Conservation (phyloP, 1,140 invertebrate species). For the Matsumurasca onukii region DNA sequence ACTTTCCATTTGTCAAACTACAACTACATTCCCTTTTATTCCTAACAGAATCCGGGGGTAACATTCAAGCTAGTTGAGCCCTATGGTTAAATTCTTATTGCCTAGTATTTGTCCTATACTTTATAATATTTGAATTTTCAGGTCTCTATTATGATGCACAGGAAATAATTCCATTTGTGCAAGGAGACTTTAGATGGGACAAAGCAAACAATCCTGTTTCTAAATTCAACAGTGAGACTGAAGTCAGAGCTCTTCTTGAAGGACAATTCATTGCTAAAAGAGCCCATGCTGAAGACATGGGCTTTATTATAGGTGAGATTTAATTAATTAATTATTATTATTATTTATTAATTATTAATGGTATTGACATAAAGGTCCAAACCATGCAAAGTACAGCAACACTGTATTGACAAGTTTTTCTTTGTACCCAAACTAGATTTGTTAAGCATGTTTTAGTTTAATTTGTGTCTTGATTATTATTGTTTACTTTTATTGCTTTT, state of each 20-base stretch:
- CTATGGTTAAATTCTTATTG: no score
- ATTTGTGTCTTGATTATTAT: constrained; percentile 6
- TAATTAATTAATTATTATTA: not conserved
- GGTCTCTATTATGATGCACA: constrained; percentile 82
- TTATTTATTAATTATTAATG: not conserved
- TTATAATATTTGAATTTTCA: no score
- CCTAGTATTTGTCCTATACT: no score
- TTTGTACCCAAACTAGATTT: no score
- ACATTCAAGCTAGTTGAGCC: no score
- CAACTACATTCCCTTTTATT: no score
- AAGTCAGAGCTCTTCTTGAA: constrained; percentile 87
- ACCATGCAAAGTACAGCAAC: no score
- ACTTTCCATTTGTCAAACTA: no score
- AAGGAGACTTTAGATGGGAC: constrained; percentile 61
- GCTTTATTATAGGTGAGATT: constrained; percentile 67
- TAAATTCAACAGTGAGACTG: constrained; percentile 69
- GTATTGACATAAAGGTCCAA: constrained; percentile 4
- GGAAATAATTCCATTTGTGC: constrained; percentile 75
- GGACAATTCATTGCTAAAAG: constrained; percentile 86
- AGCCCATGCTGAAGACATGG: constrained; percentile 80
- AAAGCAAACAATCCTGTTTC: constrained; percentile 57
- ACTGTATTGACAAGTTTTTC: constrained; percentile 5
- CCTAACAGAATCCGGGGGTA: no score
- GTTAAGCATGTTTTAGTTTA: not conserved
- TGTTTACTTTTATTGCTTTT: not conserved